These are phyloP conservation scores for Campoplex capitator DNA, from an alignment of 2,888 invertebrate genomes.

Conservation along the genomic window DNA sequence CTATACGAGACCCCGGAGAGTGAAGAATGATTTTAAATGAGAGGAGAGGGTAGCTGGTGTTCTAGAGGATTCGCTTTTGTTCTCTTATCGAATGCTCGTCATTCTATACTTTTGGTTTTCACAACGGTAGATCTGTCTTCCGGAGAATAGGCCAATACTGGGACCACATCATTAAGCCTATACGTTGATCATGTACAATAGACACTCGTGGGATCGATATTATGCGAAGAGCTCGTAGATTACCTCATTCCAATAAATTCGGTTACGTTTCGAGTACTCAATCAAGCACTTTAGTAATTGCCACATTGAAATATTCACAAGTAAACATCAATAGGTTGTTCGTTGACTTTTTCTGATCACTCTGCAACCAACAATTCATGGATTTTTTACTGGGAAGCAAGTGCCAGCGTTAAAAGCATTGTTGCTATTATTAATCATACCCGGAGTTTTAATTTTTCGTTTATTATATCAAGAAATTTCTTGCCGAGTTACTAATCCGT, in stretches of 20 bases:
- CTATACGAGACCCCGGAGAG: background rate
- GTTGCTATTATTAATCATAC: background rate
- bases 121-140: constrained; percentile 7
- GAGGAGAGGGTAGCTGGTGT: background rate
- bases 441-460: background rate
- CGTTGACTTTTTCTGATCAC: background rate
- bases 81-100: constrained; percentile 11
- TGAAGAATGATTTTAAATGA: constrained; percentile 23
- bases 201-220: constrained; percentile 21
- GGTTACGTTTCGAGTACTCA: background rate
- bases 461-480: background rate
- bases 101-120: background rate
- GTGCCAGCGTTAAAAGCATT: background rate
- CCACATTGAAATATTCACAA: background rate
- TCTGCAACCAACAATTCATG: background rate
- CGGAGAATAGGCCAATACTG: background rate
- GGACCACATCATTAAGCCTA: constrained; percentile 25
- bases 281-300: background rate
- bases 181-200: constrained; percentile 4
- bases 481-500: constrained; percentile 14
- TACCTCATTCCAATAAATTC: background rate
- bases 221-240: background rate
- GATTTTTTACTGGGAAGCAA: background rate
- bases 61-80: constrained; percentile 38
- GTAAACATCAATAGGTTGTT: background rate